Evolutionary conservation across 1,140 invertebrate species (phyloP), one percentile per base, ranked within the genome.

Genomic region (Psilanteris sp.): DNA sequence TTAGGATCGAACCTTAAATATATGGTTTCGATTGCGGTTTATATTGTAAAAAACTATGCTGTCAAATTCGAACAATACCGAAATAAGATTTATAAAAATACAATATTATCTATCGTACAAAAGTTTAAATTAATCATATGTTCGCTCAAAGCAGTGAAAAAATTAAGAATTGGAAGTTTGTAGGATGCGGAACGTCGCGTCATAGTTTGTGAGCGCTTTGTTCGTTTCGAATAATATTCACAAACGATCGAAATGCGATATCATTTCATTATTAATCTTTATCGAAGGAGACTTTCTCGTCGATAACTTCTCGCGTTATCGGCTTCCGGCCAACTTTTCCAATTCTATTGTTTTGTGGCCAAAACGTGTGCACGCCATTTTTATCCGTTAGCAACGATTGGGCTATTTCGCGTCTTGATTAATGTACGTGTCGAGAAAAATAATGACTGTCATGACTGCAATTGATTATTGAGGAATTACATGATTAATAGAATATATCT

Each of bases 281-380:
- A 68, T 68, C 50, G 64, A 24, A 29, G 32, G 43, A 55, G 48
- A 68, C 26, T 57, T 68, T 41, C 43, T 39, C 10, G 9, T 27
- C 10, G 29, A 44, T 22, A 71, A 71, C 46, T 71, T 71, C 36
- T 54, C 11, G 37, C 43, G 36, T 71, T 71, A 71, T 71, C 67
- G 44, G 43, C 29, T 71, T 71, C 67, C 67, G 54, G 44, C 44
- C 55, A 61, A 61, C 67, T 71, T 71, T 71, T n/a, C 15, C 31
- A 27, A 36, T 20, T 24, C 66, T 22, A 70, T 59, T 70, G 66
- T 70, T 70, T 70, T 70, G 54, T 32, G 54, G 66, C 54, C 52
- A 41, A 68, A 68, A 68, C 39, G 43, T 41, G 52, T 26, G 34
- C 24, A 27, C 36, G 29, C 29, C 54, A 59, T 70, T 70, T 70